phyloP scores from a whole-genome alignment of 92 coral and sea anemone genomes.

The Epizoanthus scotinus region DNA sequence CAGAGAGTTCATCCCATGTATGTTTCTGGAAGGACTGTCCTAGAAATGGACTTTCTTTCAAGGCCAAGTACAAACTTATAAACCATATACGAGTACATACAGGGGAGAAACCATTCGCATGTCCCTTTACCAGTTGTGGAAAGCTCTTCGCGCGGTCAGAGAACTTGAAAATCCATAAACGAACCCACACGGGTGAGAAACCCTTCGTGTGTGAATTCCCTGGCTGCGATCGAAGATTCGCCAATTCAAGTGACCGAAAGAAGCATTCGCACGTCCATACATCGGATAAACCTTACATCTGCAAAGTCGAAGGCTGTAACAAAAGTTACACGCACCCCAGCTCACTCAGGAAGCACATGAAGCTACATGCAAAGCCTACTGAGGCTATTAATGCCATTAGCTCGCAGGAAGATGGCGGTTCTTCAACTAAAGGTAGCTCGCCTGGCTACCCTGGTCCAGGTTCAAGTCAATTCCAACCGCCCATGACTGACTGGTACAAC shows the following conservation, averaged over 20 bases:
- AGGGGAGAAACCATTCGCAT: slow-evolving; percentile 97
- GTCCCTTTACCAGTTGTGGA: slow-evolving; percentile 98
- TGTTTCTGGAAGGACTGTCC: slow-evolving; percentile 98
- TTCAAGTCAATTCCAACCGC: slow-evolving; percentile 66
- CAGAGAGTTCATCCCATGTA: slow-evolving; percentile 94
- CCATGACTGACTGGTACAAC: slow-evolving; percentile 95
- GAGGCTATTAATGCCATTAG: slow-evolving; percentile 78
- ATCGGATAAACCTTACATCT: slow-evolving; percentile 98
- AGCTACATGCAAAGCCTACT: slow-evolving; percentile 92
- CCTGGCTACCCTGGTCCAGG: slow-evolving; percentile 79
- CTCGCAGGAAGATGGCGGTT: slow-evolving; percentile 75
- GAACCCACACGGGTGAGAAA: slow-evolving; percentile 99
- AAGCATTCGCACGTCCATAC: slow-evolving; percentile 99
- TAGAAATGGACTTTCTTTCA: slow-evolving; percentile 93
- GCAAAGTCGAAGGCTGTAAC: slow-evolving; percentile 98
- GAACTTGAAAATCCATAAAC: slow-evolving; percentile 97
- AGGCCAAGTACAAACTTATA: slow-evolving; percentile 98
- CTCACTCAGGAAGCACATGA: slow-evolving; percentile 97
- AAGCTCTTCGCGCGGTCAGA: slow-evolving; percentile 99
- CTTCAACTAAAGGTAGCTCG: slow-evolving; percentile 66
- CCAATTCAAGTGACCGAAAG: slow-evolving; percentile 99
- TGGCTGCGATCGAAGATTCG: slow-evolving; percentile 99
- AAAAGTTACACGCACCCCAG: slow-evolving; percentile 99
- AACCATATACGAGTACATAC: slow-evolving; percentile 99
- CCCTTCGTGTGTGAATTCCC: slow-evolving; percentile 98